A percentile compares a stretch with the other conserved stretches of the same genome.
These are phyloP conservation scores for Hycleus phaleratus DNA, from an alignment of 1,140 invertebrate species.

Conservation along the genomic window DNA sequence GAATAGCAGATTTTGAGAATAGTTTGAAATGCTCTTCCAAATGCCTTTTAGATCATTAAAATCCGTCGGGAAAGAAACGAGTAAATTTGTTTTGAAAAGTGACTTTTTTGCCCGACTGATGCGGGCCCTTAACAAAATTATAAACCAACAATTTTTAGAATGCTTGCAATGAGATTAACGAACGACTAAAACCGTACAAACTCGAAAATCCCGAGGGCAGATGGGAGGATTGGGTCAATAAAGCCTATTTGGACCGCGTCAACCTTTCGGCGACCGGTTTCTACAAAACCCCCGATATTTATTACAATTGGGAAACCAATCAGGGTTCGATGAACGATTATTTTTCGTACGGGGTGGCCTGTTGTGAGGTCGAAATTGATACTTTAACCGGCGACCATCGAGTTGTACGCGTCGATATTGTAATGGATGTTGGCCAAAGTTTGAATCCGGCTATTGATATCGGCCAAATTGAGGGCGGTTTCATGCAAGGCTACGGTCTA, in stretches of 20 bases:
- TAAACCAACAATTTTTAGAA: slow-evolving; percentile 44
- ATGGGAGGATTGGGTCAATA: slow-evolving; percentile 80
- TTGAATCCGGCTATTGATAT: slow-evolving; percentile 94
- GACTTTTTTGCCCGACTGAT: too few relatives aligned
- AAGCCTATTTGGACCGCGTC: slow-evolving; percentile 73
- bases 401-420: slow-evolving; percentile 82
- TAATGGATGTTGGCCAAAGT: slow-evolving; percentile 91
- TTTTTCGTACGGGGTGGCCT: slow-evolving; percentile 71
- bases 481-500: slow-evolving; percentile 87
- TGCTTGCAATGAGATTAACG: slow-evolving; percentile 72
- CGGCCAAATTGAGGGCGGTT: slow-evolving; percentile 91
- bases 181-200: slow-evolving; percentile 69
- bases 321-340: slow-evolving; percentile 69
- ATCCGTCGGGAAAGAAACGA: too few relatives aligned
- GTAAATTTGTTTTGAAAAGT: too few relatives aligned
- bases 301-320: slow-evolving; percentile 66
- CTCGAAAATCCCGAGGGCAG: slow-evolving; percentile 60
- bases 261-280: slow-evolving; percentile 82
- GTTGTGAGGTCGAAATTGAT: slow-evolving; percentile 80
- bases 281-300: slow-evolving; percentile 70
- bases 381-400: slow-evolving; percentile 83
- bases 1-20: too few relatives aligned
- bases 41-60: too few relatives aligned
- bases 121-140: too few relatives aligned
- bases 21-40: too few relatives aligned